Percentiles rank a stretch among this genome's conserved stretches.
Evolutionary conservation across 35 echinoderm and acorn worm genomes (phyloP).

Genomic region (Amphiura filiformis): DNA sequence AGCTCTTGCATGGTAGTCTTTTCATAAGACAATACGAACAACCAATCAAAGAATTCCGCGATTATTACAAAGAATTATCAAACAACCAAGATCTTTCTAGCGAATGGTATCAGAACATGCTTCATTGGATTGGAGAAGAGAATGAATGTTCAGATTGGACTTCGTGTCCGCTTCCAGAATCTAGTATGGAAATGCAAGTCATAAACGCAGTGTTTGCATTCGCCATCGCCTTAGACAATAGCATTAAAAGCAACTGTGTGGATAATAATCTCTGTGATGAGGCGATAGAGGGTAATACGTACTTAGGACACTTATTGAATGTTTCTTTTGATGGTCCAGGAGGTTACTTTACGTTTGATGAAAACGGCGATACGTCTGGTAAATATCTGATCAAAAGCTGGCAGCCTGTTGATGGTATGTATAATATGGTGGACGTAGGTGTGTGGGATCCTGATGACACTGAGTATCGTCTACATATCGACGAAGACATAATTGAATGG

Average conservation of each 20-base stretch:
- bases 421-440: not conserved
- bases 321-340: slow-evolving; percentile 11
- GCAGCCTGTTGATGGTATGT: not conserved
- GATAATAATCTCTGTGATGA: not conserved
- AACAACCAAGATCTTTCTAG: not conserved
- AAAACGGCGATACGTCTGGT: slow-evolving; percentile 28
- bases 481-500: slow-evolving; percentile 19
- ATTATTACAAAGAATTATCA: slow-evolving; percentile 9
- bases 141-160: not conserved
- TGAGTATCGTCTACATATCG: not conserved
- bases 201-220: slow-evolving; percentile 29
- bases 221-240: slow-evolving; percentile 10
- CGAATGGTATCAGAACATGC: not conserved
- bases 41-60: slow-evolving; percentile 13
- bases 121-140: not conserved
- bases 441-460: not conserved
- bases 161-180: not conserved
- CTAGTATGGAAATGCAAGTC: not conserved
- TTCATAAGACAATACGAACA: slow-evolving; percentile 22
- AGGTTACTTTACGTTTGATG: slow-evolving; percentile 24
- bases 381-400: slow-evolving; percentile 39
- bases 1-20: not conserved
- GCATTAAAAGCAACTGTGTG: not conserved
- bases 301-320: not conserved
- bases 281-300: not conserved